A percentile compares a stretch with the other conserved stretches of the same genome.
Evolutionary conservation across 2,888 invertebrate genomes (phyloP).

Genomic region (Caenorhabditis doughertyi): DNA sequence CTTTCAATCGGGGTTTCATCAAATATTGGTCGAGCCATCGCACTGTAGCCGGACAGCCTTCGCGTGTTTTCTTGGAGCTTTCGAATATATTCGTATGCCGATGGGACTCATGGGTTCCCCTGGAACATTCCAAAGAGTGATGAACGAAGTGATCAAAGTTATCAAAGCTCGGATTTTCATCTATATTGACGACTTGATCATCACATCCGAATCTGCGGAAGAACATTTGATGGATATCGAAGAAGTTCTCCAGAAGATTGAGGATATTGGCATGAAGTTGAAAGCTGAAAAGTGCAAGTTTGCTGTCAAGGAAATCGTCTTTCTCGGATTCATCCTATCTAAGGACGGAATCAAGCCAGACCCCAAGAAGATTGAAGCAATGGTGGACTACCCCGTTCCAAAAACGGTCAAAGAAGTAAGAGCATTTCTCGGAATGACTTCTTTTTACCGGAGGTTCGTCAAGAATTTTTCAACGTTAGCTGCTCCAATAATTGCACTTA

Average conservation of each 20-base stretch:
- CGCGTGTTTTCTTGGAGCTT: slow-evolving; percentile 18
- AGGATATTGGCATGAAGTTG: slow-evolving; percentile 64
- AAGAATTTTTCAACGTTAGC: slow-evolving; percentile 54
- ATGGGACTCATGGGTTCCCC: slow-evolving; percentile 56
- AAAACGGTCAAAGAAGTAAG: slow-evolving; percentile 37
- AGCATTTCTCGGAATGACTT: slow-evolving; percentile 58
- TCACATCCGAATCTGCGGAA: slow-evolving; percentile 12
- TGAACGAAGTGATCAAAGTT: slow-evolving; percentile 28
- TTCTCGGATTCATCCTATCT: slow-evolving; percentile 60
- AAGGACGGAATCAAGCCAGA: slow-evolving; percentile 62
- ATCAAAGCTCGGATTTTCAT: slow-evolving; percentile 20
- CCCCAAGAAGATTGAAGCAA: slow-evolving; percentile 52
- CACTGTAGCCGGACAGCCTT: slow-evolving; percentile 54
- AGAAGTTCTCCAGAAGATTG: slow-evolving; percentile 43
- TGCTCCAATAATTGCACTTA: slow-evolving; percentile 38
- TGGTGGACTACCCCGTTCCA: slow-evolving; percentile 45
- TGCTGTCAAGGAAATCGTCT: slow-evolving; percentile 50
- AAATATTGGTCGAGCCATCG: slow-evolving; percentile 26
- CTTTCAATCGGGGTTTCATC: slow-evolving; percentile 47
- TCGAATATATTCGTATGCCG: slow-evolving; percentile 42
- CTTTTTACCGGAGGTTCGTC: no score
- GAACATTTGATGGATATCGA: slow-evolving; percentile 61
- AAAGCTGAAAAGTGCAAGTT: slow-evolving; percentile 58
- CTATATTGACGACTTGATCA: slow-evolving; percentile 62
- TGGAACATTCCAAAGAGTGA: slow-evolving; percentile 40